Base-by-base conservation (phyloP, 2,113 vertebrate species). In the Eclectus roratus region DNA sequence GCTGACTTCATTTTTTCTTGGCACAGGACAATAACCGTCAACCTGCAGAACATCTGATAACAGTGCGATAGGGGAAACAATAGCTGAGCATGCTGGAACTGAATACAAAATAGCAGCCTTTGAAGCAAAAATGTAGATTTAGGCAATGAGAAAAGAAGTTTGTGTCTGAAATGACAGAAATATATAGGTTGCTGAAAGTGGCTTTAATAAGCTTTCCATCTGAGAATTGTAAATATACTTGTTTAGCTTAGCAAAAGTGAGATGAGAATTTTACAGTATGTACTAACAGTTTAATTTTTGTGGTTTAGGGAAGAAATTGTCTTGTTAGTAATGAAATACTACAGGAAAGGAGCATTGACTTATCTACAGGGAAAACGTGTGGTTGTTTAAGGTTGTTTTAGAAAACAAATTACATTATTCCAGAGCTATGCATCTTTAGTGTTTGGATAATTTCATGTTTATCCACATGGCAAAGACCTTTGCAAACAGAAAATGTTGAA, bases 1-100 rank as follows among this genome's bases (percentile, higher is more conserved):
- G 83, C 85, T 96, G 93, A 91, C 92, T 97, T 97, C 88, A 90
- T 97, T 92, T 97, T 96, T 52, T 79, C 73, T 74, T 93, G 80
- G 55, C 33, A 60, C 58, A 6, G 0, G 9, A 80, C 70, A 83
- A 96, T 92, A 96, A 65, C 77, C 72, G 49, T 69, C 89, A 97
- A 80, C 47, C 86, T 91, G 73, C 56, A 88, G 85, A 93, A 95
- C 74, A 77, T 72, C 89, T 91, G 79, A 89, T 91, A 88, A 92
- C 81, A 94, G 29, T 64, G 31, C 0, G 8, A 89, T 39, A 86
- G 37, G 37, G 79, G 60, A 95, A 84, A 64, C 73, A 95, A 95
- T 55, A 39, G 56, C 39, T 74, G 41, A 78, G 60, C 33, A 8
- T 29, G 43, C 49, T 72, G 77, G 82, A 94, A 53, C 39, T 73